A percentile compares a stretch with the other conserved stretches of the same genome.
phyloP scores from a whole-genome alignment of 2,888 invertebrate species.

The Molorchus minor region DNA sequence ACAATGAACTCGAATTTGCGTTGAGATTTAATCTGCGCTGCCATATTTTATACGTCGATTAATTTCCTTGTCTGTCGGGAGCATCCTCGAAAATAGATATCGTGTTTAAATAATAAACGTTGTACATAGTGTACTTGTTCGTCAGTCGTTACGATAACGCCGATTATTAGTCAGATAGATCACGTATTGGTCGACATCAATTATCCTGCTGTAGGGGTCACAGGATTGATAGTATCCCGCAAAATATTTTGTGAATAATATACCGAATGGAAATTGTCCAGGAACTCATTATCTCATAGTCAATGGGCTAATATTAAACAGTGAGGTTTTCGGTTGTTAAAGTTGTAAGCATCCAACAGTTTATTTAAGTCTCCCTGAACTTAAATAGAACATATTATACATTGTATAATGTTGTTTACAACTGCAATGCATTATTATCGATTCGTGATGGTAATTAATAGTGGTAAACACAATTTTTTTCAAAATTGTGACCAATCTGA shows the following conservation, averaged over 20 bases:
- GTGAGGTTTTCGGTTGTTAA: too few species aligned
- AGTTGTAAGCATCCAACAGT: too few species aligned
- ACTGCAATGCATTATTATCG: too few species aligned
- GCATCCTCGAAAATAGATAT: constrained; percentile 1
- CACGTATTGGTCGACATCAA: constrained; percentile 10
- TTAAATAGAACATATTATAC: too few species aligned
- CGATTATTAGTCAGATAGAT: constrained; percentile 11
- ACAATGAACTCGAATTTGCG: constrained; percentile 7
- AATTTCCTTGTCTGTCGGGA: constrained; percentile 4
- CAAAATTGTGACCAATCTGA: too few species aligned
- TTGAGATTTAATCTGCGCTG: constrained; percentile 2
- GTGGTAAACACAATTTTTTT: too few species aligned
- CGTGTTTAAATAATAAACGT: background rate
- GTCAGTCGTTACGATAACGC: background rate
- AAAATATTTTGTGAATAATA: background rate
- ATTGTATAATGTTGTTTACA: too few species aligned
- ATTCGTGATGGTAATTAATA: too few species aligned
- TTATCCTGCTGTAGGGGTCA: background rate
- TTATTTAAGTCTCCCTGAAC: too few species aligned
- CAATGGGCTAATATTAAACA: too few species aligned
- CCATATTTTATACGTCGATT: background rate
- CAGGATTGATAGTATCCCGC: background rate
- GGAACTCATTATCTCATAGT: too few species aligned
- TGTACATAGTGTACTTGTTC: background rate
- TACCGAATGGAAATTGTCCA: too few species aligned